These are phyloP conservation scores for Mus pahari DNA, from an alignment of 2,113 vertebrate genomes.

Conservation along the genomic window DNA sequence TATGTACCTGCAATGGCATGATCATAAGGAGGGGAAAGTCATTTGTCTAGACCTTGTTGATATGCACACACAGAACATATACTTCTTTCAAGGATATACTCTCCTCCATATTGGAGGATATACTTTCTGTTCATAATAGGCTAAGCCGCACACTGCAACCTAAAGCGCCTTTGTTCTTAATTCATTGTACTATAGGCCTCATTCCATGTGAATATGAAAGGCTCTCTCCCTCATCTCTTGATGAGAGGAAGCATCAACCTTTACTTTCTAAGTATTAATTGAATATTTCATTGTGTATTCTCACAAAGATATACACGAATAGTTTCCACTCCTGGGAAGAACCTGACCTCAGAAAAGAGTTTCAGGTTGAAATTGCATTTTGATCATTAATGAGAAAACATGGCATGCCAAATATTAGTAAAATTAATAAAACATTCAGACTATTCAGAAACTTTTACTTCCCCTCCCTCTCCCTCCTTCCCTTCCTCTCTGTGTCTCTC, in stretches of 20 bases:
- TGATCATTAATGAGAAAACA: neutral
- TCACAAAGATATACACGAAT: constrained; percentile 20
- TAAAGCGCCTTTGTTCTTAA: neutral
- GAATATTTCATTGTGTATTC: neutral
- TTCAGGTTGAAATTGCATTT: constrained; percentile 40
- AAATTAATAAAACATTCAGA: constrained; percentile 10
- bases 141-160: neutral
- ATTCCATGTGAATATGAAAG: neutral
- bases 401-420: constrained; percentile 5
- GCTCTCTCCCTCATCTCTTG: neutral
- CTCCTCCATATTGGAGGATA: neutral
- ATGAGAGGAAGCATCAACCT: neutral
- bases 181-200: neutral
- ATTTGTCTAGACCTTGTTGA: constrained; percentile 1
- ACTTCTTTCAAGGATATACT: neutral
- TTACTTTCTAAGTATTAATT: neutral
- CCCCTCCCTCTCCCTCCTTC: too few relatives aligned
- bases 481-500: neutral
- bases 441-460: neutral
- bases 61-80: neutral
- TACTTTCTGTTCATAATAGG: neutral
- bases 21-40: neutral
- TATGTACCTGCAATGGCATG: neutral
- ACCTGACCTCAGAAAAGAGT: constrained; percentile 23
- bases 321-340: neutral